These are phyloP conservation scores for Nasalis larvatus DNA, from an alignment of 2,113 vertebrate species.

Conservation along the genomic window DNA sequence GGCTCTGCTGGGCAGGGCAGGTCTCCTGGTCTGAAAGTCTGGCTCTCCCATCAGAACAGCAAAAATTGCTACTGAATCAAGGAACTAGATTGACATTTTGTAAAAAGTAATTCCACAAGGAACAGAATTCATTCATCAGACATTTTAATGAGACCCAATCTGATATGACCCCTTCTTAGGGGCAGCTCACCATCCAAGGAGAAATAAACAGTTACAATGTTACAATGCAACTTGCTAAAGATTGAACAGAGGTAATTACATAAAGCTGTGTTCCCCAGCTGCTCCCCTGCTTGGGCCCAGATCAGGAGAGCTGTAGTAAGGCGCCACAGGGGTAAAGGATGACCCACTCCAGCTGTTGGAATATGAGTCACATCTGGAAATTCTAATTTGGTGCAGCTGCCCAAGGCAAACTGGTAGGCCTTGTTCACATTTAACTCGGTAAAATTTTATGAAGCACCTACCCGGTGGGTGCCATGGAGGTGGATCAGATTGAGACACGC, in stretches of 20 bases:
- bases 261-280: not conserved
- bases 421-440: not conserved
- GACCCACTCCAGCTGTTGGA: not conserved
- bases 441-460: not conserved
- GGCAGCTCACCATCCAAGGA: slow-evolving; percentile 21
- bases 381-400: slow-evolving; percentile 18
- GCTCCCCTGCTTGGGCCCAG: not conserved
- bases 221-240: slow-evolving; percentile 21
- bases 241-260: slow-evolving; percentile 43
- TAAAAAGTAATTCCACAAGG: slow-evolving; percentile 47
- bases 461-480: not conserved
- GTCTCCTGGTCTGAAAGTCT: not conserved
- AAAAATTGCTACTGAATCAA: not conserved
- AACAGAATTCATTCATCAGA: slow-evolving; percentile 33
- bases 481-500: not conserved
- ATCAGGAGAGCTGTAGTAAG: not conserved
- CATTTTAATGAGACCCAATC: slow-evolving; percentile 64
- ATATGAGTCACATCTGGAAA: not conserved
- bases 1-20: not conserved
- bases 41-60: not conserved
- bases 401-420: not conserved
- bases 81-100: slow-evolving; percentile 6
- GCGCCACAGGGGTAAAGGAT: not conserved
- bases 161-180: not conserved
- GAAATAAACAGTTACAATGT: not conserved